These are phyloP conservation scores for Onychorhynchus coronatus DNA, from an alignment of 2,113 vertebrate genomes.

Conservation along the genomic window DNA sequence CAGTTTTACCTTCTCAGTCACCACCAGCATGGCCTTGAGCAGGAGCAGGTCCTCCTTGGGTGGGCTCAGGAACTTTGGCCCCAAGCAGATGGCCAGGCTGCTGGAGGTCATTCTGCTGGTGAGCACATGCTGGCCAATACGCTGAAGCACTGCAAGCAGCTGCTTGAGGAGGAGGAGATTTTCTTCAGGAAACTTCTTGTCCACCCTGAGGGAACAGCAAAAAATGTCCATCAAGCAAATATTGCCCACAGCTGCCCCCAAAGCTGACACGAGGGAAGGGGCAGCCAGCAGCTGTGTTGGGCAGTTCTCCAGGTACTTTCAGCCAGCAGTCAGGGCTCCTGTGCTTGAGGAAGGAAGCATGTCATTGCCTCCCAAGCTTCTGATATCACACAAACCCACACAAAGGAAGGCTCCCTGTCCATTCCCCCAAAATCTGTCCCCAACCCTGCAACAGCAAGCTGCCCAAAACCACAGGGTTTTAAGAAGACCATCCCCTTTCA, in stretches of 20 bases:
- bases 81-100: neutral
- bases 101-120: neutral
- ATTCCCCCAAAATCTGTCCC: neutral
- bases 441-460: neutral
- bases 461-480: neutral
- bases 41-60: neutral
- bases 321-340: neutral
- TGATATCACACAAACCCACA: neutral
- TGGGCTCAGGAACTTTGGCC: neutral
- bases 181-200: neutral
- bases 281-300: too few relatives aligned
- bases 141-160: neutral
- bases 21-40: rapidly evolving
- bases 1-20: neutral
- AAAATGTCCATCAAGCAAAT: neutral
- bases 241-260: neutral
- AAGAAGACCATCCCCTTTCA: neutral
- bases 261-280: neutral
- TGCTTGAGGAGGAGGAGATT: neutral
- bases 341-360: neutral
- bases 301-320: rapidly evolving
- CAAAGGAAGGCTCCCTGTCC: neutral
- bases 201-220: neutral
- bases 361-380: neutral
- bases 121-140: rapidly evolving